Conservation (phyloP, 2,888 invertebrate genomes). For the Aethes cnicana region DNA sequence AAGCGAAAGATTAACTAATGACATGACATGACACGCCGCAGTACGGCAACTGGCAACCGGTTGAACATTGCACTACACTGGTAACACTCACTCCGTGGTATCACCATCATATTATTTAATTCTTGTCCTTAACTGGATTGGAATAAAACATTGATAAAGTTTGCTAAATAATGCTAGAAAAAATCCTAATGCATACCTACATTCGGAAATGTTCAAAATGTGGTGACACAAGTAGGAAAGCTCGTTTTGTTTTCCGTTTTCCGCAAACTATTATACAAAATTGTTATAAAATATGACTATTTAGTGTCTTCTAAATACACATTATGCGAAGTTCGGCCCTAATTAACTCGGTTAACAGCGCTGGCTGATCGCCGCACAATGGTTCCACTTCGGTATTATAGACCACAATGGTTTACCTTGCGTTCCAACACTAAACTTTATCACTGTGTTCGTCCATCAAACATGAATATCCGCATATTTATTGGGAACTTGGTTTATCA, state of each 20-base stretch:
- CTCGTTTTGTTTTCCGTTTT: too few species aligned
- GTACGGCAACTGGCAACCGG: constrained; percentile 21
- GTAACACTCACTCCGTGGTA: constrained; percentile 2
- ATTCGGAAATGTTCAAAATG: too few species aligned
- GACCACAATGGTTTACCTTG: constrained; percentile 77
- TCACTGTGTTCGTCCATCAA: constrained; percentile 47
- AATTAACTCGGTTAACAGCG: constrained; percentile 12
- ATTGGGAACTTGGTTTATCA: constrained; percentile 59
- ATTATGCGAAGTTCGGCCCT: not conserved
- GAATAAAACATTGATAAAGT: too few species aligned
- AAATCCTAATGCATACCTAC: too few species aligned
- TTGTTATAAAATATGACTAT: too few species aligned
- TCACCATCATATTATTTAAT: too few species aligned
- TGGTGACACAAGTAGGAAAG: too few species aligned
- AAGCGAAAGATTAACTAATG: constrained; percentile 23
- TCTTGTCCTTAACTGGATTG: too few species aligned
- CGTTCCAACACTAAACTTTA: constrained; percentile 60
- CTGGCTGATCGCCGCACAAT: constrained; percentile 40
- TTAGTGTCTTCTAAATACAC: too few species aligned
- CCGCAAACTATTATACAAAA: too few species aligned
- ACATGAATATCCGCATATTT: constrained; percentile 56
- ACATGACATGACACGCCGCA: constrained; percentile 15
- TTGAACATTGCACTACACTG: constrained; percentile 22
- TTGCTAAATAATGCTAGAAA: too few species aligned
- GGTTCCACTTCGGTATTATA: constrained; percentile 68